Evolutionary conservation across 2,797 vertebrate genomes (phyloP), one percentile per base, ranked within the genome.

Genomic region (Eulemur coronatus): DNA sequence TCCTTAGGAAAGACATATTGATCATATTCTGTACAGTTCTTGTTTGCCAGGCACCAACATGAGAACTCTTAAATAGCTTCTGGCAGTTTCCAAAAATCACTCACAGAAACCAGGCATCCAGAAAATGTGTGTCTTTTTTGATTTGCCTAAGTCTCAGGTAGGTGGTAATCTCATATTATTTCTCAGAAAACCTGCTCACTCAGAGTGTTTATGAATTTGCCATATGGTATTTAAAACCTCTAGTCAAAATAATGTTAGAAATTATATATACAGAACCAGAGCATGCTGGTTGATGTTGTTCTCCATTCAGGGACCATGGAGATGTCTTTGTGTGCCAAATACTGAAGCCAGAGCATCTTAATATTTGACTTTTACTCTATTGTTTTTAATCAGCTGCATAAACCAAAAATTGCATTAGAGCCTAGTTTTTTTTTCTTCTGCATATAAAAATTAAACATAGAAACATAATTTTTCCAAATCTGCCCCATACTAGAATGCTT

Each of bases 301-400:
- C 97, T 98, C 96, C 81, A 96, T 98, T 98, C 97, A 89, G 97
- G 33, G 63, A 97, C 93, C 69, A 75, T 5, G 33, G 93, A 84
- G 95, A 93, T 69, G 78, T 88, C 94, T 94, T 92, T 95, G 50
- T 89, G 46, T 96, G 96, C 97, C 97, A 98, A 94, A 97, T 98
- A 70, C 78, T 94, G 48, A 95, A 98, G 98, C 98, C 98, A 98
- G 98, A 97, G 94, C 67, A 94, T 96, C 98, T 98, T 95, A 96
- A 94, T 96, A 98, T 98, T 98, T 98, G 98, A 97, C 92, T 97
- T 98, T 94, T 96, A 96, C 84, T 97, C 95, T 96, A 93, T 96
- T 97, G 96, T 98, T 98, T 94, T 96, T 96, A 98, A 97, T 89
- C 95, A 98, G 80, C 55, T 96, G 81, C 69, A 97, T 96, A 98